These are phyloP conservation scores for Pararge aegeria DNA, from an alignment of 1,140 invertebrate genomes.

Conservation along the genomic window DNA sequence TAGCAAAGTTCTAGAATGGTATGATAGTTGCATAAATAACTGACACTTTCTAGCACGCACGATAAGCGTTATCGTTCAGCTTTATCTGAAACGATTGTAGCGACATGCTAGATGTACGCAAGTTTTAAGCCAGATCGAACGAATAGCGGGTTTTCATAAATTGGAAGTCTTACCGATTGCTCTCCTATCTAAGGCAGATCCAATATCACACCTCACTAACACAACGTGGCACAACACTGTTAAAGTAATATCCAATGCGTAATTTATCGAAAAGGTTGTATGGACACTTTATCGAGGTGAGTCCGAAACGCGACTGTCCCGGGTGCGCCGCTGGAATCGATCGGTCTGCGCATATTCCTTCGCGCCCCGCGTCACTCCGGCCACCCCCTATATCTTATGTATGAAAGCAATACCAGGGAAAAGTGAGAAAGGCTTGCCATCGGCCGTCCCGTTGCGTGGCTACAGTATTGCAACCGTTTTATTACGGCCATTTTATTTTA, in stretches of 20 bases:
- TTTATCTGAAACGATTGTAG: too few species aligned
- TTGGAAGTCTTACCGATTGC: conserved; percentile 14
- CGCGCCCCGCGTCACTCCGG: conserved; percentile 45
- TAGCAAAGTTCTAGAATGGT: too few species aligned
- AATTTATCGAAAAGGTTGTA: conserved; percentile 34
- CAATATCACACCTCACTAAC: conserved; percentile 33
- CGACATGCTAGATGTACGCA: too few species aligned
- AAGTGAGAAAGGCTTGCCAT: conserved; percentile 45
- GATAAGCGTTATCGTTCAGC: too few species aligned
- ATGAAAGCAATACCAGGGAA: conserved; percentile 58
- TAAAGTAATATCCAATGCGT: conserved; percentile 53
- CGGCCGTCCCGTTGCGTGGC: conserved; percentile 16
- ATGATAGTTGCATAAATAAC: too few species aligned
- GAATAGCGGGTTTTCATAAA: conserved; percentile 6
- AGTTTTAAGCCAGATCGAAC: background rate
- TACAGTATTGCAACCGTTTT: conserved; percentile 23
- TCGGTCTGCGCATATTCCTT: conserved; percentile 61
- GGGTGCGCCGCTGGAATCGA: conserved; percentile 58
- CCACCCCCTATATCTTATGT: conserved; percentile 70
- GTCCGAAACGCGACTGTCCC: conserved; percentile 46
- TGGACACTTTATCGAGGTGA: conserved; percentile 25
- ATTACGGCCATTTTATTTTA: conserved; percentile 12
- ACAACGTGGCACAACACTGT: conserved; percentile 41
- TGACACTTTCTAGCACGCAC: too few species aligned
- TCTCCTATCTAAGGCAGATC: conserved; percentile 11